Base-by-base conservation (phyloP, 2,888 invertebrate genomes). In the Heliconius charithonia region DNA sequence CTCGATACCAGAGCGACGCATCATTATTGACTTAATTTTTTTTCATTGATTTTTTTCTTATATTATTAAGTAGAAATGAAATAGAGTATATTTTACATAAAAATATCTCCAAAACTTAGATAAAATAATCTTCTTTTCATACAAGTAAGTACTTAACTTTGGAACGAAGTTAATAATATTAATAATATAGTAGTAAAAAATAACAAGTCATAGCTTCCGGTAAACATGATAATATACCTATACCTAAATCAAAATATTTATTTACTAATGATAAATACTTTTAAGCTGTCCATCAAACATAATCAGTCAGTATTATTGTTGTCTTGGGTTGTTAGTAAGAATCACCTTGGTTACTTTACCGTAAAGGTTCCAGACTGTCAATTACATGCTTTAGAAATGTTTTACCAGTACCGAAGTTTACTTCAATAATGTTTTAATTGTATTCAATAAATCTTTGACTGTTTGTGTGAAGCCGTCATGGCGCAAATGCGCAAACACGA, bases 251-350 rank as follows among this genome's bases (percentile, higher is more conserved):
- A 67, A 81, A 81, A 80, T 82, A 77, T 79, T 83, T 79, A 78
- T 69, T 69, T 80, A 81, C 80, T 80, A 82, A 80, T 82, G 76
- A 81, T 80, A 81, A 78, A 81, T 82, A 82, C 81, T 82, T 82
- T 80, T 77, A 75, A 79, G 79, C 82, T 82, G 83, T 83, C 83
- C 76, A 82, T 84, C 84, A 84, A 76, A 79, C 72, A 79, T 80
- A 84, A 84, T 84, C 83, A 82, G 75, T 78, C 83, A 82, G 75
- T 78, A 81, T 78, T 80, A 72, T 82, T 81, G 81, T 82, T 81
- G 79, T 77, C 69, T 80, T 66, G 51, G 45, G 29, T 51, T 56
- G 65, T 65, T 77, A 70, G 29, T 45, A 51, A 71, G 51, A 27
- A 63, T 41, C 32, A 65, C 70, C 69, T 75, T 25, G 69, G 45